These are phyloP conservation scores for Graphium colonna DNA, from an alignment of 2,888 invertebrate genomes.

Conservation along the genomic window DNA sequence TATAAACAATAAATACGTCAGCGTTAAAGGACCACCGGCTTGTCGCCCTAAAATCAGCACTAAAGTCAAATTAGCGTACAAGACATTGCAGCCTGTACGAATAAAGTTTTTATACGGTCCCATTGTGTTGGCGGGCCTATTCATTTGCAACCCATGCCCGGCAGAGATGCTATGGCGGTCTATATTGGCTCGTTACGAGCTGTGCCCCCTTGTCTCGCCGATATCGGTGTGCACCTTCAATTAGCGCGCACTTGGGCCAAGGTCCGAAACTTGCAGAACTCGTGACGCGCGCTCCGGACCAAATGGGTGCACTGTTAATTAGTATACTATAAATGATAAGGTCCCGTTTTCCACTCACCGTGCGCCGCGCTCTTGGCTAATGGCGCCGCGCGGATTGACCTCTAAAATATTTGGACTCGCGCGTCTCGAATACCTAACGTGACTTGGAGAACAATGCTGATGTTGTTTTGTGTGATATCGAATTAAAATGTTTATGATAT, in stretches of 20 bases:
- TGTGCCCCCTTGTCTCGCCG: slow-evolving; percentile 49
- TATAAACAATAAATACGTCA: slow-evolving; percentile 13
- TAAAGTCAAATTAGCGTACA: slow-evolving; percentile 21
- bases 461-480: no score
- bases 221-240: slow-evolving; percentile 63
- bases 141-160: slow-evolving; percentile 31
- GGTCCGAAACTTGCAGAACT: slow-evolving; percentile 41
- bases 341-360: slow-evolving; percentile 59
- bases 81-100: slow-evolving; percentile 13
- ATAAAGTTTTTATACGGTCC: slow-evolving; percentile 23
- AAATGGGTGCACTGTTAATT: slow-evolving; percentile 70
- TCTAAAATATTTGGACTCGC: slow-evolving; percentile 47
- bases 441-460: no score
- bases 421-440: no score
- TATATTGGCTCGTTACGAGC: slow-evolving; percentile 59
- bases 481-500: no score
- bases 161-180: slow-evolving; percentile 37
- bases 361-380: slow-evolving; percentile 50
- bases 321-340: slow-evolving; percentile 74
- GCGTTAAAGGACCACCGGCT: background rate
- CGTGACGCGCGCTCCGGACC: slow-evolving; percentile 61
- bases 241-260: slow-evolving; percentile 60
- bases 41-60: slow-evolving; percentile 19
- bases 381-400: slow-evolving; percentile 59
- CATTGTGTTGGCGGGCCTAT: slow-evolving; percentile 20